A percentile compares a stretch with the other conserved stretches of the same genome.
phyloP scores from a whole-genome alignment of 1,140 invertebrate species.

The Hormaphis cornu region DNA sequence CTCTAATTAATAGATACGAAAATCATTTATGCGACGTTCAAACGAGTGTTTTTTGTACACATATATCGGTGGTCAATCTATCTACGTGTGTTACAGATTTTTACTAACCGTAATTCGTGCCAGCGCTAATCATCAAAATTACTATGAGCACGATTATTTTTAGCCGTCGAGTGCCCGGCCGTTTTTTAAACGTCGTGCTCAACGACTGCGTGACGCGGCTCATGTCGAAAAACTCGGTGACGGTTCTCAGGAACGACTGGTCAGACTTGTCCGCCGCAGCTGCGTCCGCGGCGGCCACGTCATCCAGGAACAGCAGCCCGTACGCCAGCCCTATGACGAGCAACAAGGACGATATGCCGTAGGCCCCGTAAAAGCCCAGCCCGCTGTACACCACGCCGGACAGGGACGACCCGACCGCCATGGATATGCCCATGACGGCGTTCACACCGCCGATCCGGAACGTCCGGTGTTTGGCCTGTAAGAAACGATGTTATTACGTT shows the following conservation, averaged over 20 bases:
- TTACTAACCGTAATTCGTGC: not conserved
- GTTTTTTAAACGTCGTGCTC: slow-evolving; percentile 61
- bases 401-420: slow-evolving; percentile 49
- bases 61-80: too few species aligned
- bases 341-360: slow-evolving; percentile 57
- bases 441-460: slow-evolving; percentile 73
- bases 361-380: slow-evolving; percentile 72
- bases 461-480: slow-evolving; percentile 57
- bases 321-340: slow-evolving; percentile 63
- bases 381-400: slow-evolving; percentile 46
- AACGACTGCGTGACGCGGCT: slow-evolving; percentile 62
- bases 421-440: slow-evolving; percentile 65
- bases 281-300: slow-evolving; percentile 38
- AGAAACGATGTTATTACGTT: not conserved
- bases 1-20: too few species aligned
- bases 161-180: slow-evolving; percentile 57
- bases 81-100: too few species aligned
- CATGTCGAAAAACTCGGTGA: slow-evolving; percentile 58
- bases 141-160: slow-evolving; percentile 67
- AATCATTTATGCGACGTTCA: too few species aligned
- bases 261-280: not conserved
- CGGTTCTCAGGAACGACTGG: slow-evolving; percentile 5
- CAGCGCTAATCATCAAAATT: slow-evolving; percentile 40
- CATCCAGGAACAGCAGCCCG: slow-evolving; percentile 55
- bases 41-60: too few species aligned